These are phyloP conservation scores for Oscheius sp. DNA, from an alignment of 2,888 invertebrate species.

Conservation along the genomic window DNA sequence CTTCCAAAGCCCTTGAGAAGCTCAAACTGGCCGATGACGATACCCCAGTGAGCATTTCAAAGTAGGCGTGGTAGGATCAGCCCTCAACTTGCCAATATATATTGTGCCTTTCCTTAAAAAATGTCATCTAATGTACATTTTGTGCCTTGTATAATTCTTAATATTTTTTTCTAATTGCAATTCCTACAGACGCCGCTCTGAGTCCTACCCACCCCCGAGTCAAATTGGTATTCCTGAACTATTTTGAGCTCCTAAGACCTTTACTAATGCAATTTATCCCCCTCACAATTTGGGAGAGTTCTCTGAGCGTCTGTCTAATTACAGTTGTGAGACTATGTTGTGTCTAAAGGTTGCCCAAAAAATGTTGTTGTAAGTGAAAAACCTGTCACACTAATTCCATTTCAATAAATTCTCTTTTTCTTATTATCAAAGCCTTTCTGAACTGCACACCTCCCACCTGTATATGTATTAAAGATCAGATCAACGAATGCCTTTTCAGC, in stretches of 20 bases:
- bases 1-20: slow-evolving; percentile 59
- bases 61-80: slow-evolving; percentile 9
- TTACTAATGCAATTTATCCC: background rate
- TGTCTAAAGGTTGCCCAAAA: slow-evolving; percentile 12
- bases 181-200: slow-evolving; percentile 4
- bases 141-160: background rate
- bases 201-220: slow-evolving; percentile 20
- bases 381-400: background rate
- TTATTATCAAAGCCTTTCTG: background rate
- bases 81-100: slow-evolving; percentile 6
- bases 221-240: slow-evolving; percentile 14
- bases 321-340: slow-evolving; percentile 25
- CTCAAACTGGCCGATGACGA: slow-evolving; percentile 7
- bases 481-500: no score
- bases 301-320: slow-evolving; percentile 10
- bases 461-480: background rate
- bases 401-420: background rate
- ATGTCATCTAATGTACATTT: background rate
- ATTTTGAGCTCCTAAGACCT: background rate
- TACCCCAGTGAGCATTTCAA: slow-evolving; percentile 12
- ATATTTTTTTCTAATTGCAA: background rate
- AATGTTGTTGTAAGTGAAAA: background rate
- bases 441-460: background rate
- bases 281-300: slow-evolving; percentile 14
- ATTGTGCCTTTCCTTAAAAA: background rate